A percentile compares a stretch with the other conserved stretches of the same genome.
Evolutionary conservation across 2,888 invertebrate genomes (phyloP).

Genomic region (Syrphus vitripennis): DNA sequence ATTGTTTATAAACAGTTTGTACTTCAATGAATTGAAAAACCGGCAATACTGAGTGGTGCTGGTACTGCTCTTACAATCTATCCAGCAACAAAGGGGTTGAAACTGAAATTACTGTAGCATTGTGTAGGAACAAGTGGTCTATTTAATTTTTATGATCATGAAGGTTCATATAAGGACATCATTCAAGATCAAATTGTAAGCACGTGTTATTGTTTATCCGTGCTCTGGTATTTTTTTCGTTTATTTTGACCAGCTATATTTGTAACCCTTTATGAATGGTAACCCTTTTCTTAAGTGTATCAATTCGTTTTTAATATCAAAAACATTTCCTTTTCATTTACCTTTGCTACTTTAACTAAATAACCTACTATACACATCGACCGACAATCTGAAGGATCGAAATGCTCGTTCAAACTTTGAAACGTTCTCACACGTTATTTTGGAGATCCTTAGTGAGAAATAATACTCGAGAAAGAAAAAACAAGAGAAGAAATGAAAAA

Average conservation of each 20-base stretch:
- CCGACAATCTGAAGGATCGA: slow-evolving; percentile 52
- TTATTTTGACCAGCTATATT: slow-evolving; percentile 32
- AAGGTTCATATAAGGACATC: slow-evolving; percentile 40
- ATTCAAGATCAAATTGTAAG: slow-evolving; percentile 65
- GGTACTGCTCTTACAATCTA: slow-evolving; percentile 8
- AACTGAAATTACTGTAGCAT: slow-evolving; percentile 36
- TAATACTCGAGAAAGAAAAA: slow-evolving; percentile 24
- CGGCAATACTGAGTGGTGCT: slow-evolving; percentile 54
- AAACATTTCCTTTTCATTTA: slow-evolving; percentile 66
- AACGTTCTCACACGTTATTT: slow-evolving; percentile 63
- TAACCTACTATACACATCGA: neutral
- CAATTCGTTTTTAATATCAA: slow-evolving; percentile 50
- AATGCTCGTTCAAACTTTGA: slow-evolving; percentile 47
- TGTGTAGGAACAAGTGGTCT: slow-evolving; percentile 51
- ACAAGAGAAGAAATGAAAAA: slow-evolving; percentile 50
- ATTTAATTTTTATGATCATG: slow-evolving; percentile 62
- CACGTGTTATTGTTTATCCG: slow-evolving; percentile 64
- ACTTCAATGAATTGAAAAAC: slow-evolving; percentile 49
- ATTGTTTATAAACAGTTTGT: slow-evolving; percentile 59
- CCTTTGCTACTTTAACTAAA: neutral
- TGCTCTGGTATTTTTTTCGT: slow-evolving; percentile 18
- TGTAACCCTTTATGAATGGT: slow-evolving; percentile 10
- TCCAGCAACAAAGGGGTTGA: slow-evolving; percentile 34
- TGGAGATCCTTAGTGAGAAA: slow-evolving; percentile 51
- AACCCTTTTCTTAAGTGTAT: slow-evolving; percentile 43